A percentile compares a stretch with the other conserved stretches of the same genome.
phyloP scores from a whole-genome alignment of 2,797 vertebrate species.

The Ptychadena robeensis region DNA sequence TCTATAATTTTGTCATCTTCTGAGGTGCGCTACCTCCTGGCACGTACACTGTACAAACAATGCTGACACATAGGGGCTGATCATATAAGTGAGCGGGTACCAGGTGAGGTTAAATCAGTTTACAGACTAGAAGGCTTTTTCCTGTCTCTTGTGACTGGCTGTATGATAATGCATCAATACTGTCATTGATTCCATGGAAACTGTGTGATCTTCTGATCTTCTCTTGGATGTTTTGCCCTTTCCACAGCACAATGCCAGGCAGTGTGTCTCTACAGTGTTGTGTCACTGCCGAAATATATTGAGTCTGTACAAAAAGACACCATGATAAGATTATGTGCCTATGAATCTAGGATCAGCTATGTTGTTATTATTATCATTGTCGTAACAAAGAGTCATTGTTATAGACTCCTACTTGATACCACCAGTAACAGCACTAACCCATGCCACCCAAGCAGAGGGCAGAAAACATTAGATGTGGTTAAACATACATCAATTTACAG shows the following conservation, averaged over 20 bases:
- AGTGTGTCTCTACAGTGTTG: conserved; percentile 28
- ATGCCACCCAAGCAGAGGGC: too few relatives aligned
- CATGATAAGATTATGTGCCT: neutral
- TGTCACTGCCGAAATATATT: conserved; percentile 10
- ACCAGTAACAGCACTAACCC: too few relatives aligned
- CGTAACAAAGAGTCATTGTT: neutral
- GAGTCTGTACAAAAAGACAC: neutral
- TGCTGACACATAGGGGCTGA: conserved; percentile 29
- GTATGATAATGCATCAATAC: conserved; percentile 28
- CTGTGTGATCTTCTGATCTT: conserved; percentile 43
- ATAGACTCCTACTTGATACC: neutral
- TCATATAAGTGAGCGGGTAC: conserved; percentile 15
- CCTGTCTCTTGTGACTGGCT: conserved; percentile 23
- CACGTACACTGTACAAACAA: conserved; percentile 38
- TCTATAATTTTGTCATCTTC: conserved; percentile 17
- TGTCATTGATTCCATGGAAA: conserved; percentile 49
- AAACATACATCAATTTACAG: neutral
- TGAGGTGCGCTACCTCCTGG: conserved; percentile 10
- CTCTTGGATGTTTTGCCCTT: conserved; percentile 30
- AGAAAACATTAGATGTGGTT: neutral
- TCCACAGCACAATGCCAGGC: conserved; percentile 18
- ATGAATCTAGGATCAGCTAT: neutral
- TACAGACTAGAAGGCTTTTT: conserved; percentile 41
- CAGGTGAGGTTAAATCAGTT: conserved; percentile 37
- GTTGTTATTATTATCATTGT: neutral